Evolutionary conservation across 2,113 vertebrate species (phyloP).

Genomic region (Amblyopsis rosae): DNA sequence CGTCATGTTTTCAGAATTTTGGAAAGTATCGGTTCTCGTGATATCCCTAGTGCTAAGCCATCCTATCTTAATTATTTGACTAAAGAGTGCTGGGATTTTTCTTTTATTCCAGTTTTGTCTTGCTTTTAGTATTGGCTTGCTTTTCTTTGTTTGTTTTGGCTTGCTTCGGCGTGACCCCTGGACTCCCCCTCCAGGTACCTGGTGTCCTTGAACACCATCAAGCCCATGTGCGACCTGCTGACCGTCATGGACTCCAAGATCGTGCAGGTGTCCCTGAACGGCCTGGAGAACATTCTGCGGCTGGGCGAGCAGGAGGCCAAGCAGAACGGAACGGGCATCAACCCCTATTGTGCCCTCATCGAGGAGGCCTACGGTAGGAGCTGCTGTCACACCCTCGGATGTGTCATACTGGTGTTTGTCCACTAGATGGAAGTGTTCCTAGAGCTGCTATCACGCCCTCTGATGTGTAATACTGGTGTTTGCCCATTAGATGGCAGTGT

Average conservation of each 20-base stretch:
- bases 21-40: no score
- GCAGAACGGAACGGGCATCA: constrained; percentile 83
- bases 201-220: constrained; percentile 88
- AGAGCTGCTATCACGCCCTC: no score
- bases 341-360: constrained; percentile 88
- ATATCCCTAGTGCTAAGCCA: no score
- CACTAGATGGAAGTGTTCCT: no score
- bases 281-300: constrained; percentile 89
- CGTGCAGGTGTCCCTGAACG: constrained; percentile 90
- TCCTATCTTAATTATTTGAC: no score
- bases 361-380: constrained; percentile 78
- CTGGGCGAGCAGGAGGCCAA: constrained; percentile 89
- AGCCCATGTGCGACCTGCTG: constrained; percentile 90
- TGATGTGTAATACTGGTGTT: no score
- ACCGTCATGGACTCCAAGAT: constrained; percentile 94
- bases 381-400: background rate
- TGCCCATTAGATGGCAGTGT: no score
- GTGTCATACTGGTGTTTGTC: background rate
- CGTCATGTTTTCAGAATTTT: no score
- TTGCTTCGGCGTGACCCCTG: background rate
- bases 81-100: no score
- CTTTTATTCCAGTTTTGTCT: background rate
- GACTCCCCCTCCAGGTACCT: constrained; percentile 78
- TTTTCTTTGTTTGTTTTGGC: constrained; percentile 3
- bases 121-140: background rate